phyloP scores from a whole-genome alignment of 2,113 vertebrate species.

The Caranx melampygus region DNA sequence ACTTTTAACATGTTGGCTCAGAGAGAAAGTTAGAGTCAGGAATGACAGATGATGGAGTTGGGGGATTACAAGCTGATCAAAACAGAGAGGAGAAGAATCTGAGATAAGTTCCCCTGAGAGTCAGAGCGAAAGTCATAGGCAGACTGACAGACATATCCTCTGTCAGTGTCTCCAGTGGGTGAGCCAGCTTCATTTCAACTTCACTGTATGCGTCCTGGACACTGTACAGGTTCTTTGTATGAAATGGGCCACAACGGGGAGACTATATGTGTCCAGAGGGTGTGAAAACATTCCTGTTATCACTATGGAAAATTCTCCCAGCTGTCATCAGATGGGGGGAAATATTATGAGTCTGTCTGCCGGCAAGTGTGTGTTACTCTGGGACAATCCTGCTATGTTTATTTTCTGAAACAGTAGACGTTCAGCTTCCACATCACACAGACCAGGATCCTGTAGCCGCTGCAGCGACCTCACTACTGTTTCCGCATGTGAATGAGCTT shows the following conservation, averaged over 20 bases:
- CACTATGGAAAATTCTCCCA: constrained; percentile 78
- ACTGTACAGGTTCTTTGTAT: constrained; percentile 50
- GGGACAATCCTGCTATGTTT: constrained; percentile 81
- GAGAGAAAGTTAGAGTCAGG: constrained; percentile 26
- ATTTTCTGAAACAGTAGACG: constrained; percentile 80
- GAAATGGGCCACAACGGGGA: constrained; percentile 59
- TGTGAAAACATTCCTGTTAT: constrained; percentile 83
- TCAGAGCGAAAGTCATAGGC: constrained; percentile 40
- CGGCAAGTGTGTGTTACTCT: constrained; percentile 74
- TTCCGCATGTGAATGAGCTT: constrained; percentile 60
- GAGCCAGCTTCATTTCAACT: constrained; percentile 34
- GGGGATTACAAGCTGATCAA: constrained; percentile 46
- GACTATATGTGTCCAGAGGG: constrained; percentile 72
- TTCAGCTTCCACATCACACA: constrained; percentile 76
- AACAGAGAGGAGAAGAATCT: constrained; percentile 49
- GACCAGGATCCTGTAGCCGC: constrained; percentile 66
- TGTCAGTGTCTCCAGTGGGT: constrained; percentile 39
- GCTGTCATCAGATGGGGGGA: constrained; percentile 77
- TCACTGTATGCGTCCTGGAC: constrained; percentile 35
- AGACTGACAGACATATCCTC: constrained; percentile 40
- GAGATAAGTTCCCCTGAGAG: constrained; percentile 37
- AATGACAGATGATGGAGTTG: constrained; percentile 19
- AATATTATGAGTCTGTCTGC: constrained; percentile 81
- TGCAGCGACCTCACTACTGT: constrained; percentile 72
- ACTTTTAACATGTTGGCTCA: constrained; percentile 26